Evolutionary conservation across 2,113 vertebrate species (phyloP), one percentile per base, ranked within the genome.

Genomic region (Mesembrinibis cayennensis): DNA sequence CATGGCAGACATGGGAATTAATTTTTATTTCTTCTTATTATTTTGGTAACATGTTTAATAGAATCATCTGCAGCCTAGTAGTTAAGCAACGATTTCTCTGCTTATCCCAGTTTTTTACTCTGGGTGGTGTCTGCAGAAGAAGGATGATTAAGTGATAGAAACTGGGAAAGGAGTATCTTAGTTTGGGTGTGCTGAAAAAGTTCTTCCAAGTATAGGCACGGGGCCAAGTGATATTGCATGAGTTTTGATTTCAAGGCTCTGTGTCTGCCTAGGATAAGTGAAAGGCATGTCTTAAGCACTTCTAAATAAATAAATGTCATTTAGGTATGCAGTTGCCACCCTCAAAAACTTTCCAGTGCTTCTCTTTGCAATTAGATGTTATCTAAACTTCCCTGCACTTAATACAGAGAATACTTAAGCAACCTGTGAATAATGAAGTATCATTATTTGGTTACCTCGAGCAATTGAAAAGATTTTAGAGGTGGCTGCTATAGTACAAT

Each of bases 271-370:
- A 38, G 87, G 80, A 76, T 91, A 89, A 96, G 53, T 90, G 90
- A 90, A 91, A 97, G 77, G 74, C 93, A 94, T 67, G 67, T 97
- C 84, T 97, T 93, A 95, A 96, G 82, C 72, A 55, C 77, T 94
- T 91, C 85, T 95, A 93, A 95, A 96, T 96, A 97, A 96, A 96
- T 97, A 96, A 92, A 62, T 96, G 85, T 94, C 92, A 92, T 93
- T 93, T 81, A 95, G 92, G 91, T 92, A 96, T 97, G 94, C 73
- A 76, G 96, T 93, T 95, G 84, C 79, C 93, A 94, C 90, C 78
- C 81, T 97, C 77, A 86, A 69, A 96, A 91, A 91, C 81, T 89
- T 95, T 97, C 89, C 96, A 95, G 42, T 65, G 45, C 93, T 94
- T 85, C 58, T 71, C 38, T 91, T 92, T 92, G 79, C 85, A 96